Evolutionary conservation across 2,888 invertebrate genomes (phyloP), one percentile per base, ranked within the genome.

Genomic region (Aplocera efformata): DNA sequence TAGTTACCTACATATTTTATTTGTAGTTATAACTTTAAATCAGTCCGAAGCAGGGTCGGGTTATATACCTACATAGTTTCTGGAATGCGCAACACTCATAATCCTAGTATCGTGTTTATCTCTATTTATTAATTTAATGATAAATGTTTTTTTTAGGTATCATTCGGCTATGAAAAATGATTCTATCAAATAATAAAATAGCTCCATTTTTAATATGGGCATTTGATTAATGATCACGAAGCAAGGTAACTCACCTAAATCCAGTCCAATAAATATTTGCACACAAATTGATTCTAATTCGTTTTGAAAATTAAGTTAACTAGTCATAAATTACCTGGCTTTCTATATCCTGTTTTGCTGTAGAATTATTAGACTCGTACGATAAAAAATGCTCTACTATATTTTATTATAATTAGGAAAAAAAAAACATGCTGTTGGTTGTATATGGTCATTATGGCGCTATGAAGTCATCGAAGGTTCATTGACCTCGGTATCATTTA

Each of bases 361-460:
- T 8, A 25, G 8, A 23, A 17, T 38, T 27, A 43, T 38, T 25
- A 0, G 27, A 43, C 26, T 23, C 27, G 23, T 29, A 36, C 40
- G 39, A 11, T 32, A 40, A 45, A 34, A 34, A 6, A 7, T 45
- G 44, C 28, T 29, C 39, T 33, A 30, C 22, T 38, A 23, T 26
- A 24, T 37, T 21, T 13, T 30, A 33, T 33, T 33, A 36, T 42
- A 37, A 31, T 32, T 32, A 17, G 5, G 13, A 17, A 17, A 3
- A 17, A 3, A 17, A 3, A 3, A 17, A 3, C 5, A 17, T 17
- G 13, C 5, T 17, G 13, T 17, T 3, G 27, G 31, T 32, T 21
- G 17, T 31, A 26, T 22, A 22, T 5, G 13, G 13, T 17, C 13
- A 17, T 22, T 22, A 22, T 22, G 22, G 23, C n/a, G 9, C 11